Base-by-base conservation (phyloP, 2,797 vertebrate species). In the Oophaga sylvatica region DNA sequence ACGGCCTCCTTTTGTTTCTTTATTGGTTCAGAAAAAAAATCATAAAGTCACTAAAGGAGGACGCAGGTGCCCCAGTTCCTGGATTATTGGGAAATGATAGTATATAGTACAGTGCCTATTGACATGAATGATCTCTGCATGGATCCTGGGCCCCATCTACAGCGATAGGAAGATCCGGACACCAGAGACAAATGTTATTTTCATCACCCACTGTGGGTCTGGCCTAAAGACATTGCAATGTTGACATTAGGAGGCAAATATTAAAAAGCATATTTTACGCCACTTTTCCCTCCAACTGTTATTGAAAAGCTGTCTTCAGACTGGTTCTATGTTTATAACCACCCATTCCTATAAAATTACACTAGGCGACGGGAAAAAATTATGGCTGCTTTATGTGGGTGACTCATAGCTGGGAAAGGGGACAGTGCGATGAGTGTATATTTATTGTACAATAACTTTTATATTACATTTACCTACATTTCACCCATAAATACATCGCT, bases 381-480 rank as follows among this genome's bases (percentile, higher is more conserved):
- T n/a, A 53, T 15, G 20, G 22, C 20, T n/a, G 1, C 71, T 75
- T 75, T 45, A 53, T 53, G 73, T 53, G 45, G 73, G 45, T 76
- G 73, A 76, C 73, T 76, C 73, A 53, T 76, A 76, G 73, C 73
- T 53, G 73, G 73, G 73, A 76, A 53, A 76, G 73, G 79, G 59
- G 19, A 80, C 79, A 80, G 60, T 80, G 59, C n/a, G 59, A 56
- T 63, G 79, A 41, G 79, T 80, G 77, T 35, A 22, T 60, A 63
- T 80, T 80, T 80, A 80, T 62, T 41, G 59, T 63, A 63, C 22
- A 80, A 59, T 80, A 80, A 80, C 12, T 22, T 76, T 45, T 63
- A 80, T 62, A 80, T 45, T 56, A 63, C 79, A 80, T 60, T 80
- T 45, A 48, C 35, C 77, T 81, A 22, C 71, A 75, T 80, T 80